Percentiles rank a stretch among this genome's conserved stretches.
phyloP scores from a whole-genome alignment of 2,797 vertebrate genomes.

The Apodemus agrarius region DNA sequence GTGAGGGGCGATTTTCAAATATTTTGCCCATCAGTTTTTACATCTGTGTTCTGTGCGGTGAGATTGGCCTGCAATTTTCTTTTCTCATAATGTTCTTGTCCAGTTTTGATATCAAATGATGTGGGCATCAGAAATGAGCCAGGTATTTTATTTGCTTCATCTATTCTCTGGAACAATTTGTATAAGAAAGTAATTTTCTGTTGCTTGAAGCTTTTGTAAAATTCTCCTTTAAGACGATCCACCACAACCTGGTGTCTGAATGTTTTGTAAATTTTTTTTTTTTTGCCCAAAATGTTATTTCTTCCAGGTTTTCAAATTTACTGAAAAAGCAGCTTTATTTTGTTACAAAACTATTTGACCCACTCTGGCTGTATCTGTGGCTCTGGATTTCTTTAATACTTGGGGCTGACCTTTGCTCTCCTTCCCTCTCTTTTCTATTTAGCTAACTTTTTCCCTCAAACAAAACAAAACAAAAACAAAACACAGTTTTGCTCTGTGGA shows the following conservation, averaged over 20 bases:
- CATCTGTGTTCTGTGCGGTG: background rate
- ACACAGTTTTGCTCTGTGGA: background rate
- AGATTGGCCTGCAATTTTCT: conserved; percentile 13
- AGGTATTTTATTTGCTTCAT: conserved; percentile 32
- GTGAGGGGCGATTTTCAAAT: background rate
- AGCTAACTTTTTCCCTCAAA: background rate
- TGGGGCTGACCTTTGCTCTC: background rate
- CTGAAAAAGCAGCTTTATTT: background rate
- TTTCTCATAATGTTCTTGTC: background rate
- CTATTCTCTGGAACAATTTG: conserved; percentile 1
- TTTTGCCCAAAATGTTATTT: conserved; percentile 4
- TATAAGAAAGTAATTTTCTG: conserved; percentile 41
- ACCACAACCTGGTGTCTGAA: background rate
- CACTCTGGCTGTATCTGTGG: background rate
- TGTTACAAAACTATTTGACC: background rate
- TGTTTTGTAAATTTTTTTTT: conserved; percentile 16
- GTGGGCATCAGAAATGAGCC: background rate
- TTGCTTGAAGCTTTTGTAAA: conserved; percentile 55
- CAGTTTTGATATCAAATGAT: conserved; percentile 39
- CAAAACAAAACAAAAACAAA: background rate
- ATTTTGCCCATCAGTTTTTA: background rate
- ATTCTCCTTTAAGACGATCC: conserved; percentile 9
- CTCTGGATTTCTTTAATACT: background rate
- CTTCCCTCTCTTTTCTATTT: background rate
- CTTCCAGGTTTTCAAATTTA: background rate